Base-by-base conservation (phyloP, 2,888 invertebrate genomes). In the Eristalis pertinax region DNA sequence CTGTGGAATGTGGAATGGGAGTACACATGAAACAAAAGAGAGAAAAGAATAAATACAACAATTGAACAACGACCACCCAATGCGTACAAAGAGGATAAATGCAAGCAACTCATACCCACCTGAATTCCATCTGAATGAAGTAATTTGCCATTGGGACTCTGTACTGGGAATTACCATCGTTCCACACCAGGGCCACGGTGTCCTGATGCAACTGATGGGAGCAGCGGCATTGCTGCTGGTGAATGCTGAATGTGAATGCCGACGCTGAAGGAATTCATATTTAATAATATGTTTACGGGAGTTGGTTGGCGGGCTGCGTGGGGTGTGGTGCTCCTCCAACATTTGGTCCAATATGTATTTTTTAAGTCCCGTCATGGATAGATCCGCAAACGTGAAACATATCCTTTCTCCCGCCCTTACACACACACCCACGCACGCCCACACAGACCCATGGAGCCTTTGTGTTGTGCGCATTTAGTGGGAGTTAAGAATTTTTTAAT, bases 241-340 rank as follows among this genome's bases (percentile, higher is more conserved):
- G 62, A 15, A 8, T 32, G 32, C 24, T 60, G 26, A 19, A 38
- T 35, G 26, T 56, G 77, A 77, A 62, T n/a, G 43, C n/a, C 72
- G 76, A 73, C 81, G 73, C 77, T 73, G 76, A 68, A 79, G 82
- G 83, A 86, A 86, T 78, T 83, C 78, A 83, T 86, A 86, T 81
- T 77, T 85, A 64, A 84, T 84, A 82, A 83, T 86, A 86, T 79
- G 75, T 83, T 78, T 70, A 77, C 86, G 41, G 62, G 78, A 35
- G 58, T 56, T 13, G 58, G 41, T 24, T 62, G 64, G 65, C 32
- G 19, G 38, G 19, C n/a, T n/a, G n/a, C n/a, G n/a, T n/a, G n/a
- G 60, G 10, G 11, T 1, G 22, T 13, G 22, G 5, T 65, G 43
- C 68, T 65, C 64, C 69, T 64, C 74, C 65, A 78, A 35, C 77